Base-by-base conservation (phyloP, 2,797 vertebrate species). In the Enteromius thamalakanensis region DNA sequence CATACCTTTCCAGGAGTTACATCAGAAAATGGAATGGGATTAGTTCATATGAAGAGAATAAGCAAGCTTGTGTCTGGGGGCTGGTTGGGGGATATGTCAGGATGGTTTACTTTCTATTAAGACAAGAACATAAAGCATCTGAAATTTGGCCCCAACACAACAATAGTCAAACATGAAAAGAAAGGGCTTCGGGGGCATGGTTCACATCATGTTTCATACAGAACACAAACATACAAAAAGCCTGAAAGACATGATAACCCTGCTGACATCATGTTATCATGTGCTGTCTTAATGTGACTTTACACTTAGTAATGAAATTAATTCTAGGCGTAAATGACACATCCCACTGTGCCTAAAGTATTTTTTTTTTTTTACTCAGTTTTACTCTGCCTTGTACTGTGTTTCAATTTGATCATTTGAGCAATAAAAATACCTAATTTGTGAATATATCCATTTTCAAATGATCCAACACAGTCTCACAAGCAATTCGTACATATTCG, bases 191-290 rank as follows among this genome's bases (percentile, higher is more conserved):
- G 3, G 81, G 83, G 70, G 60, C 53, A 71, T 60, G 72, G 58
- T 72, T 80, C 83, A 71, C 55, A 80, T 77, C 67, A 65, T 32
- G 45, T 85, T 91, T 79, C 70, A 58, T 42, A 58, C 74, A 40
- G 65, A 69, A 49, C 69, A 68, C 40, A 82, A 37, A 62, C 51
- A 79, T 42, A 69, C 37, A 71, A 82, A 89, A 84, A 79, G 83
- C 90, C 90, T 91, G 87, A 91, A 93, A 93, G 90, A 92, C 93
- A 90, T 90, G 89, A 93, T 92, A 92, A 91, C 89, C 32, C 32
- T 32, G 32, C 32, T 32, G 32, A 32, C 32, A 32, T 32, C 32
- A 32, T 32, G 32, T 32, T 32, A 32, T 32, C 32, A 32, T 32
- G 32, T 32, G 32, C 32, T 32, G 32, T 32, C 32, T 32, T 90